These are phyloP conservation scores for Apamea monoglypha DNA, from an alignment of 2,888 invertebrate species.

Conservation along the genomic window DNA sequence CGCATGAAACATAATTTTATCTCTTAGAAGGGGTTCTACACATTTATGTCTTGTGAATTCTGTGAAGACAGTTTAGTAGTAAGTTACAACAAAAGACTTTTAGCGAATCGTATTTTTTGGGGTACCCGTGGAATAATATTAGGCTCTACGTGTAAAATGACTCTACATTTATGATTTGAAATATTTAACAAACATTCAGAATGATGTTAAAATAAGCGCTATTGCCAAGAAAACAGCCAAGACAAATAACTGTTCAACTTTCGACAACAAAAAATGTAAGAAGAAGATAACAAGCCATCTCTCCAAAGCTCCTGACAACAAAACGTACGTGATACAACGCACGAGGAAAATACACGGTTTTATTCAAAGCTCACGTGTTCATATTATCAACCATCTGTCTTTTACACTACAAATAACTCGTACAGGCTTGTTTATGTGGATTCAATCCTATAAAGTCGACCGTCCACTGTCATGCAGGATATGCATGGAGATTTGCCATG, in stretches of 20 bases:
- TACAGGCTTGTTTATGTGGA: conserved; percentile 40
- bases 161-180: no score
- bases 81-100: background rate
- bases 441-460: conserved; percentile 27
- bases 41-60: background rate
- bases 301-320: conserved; percentile 36
- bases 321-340: conserved; percentile 43
- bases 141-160: background rate
- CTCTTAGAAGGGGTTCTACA: no score
- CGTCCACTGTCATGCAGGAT: background rate
- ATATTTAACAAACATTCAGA: no score
- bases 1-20: no score
- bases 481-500: background rate
- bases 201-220: no score
- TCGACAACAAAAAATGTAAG: conserved; percentile 19
- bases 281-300: conserved; percentile 21
- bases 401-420: conserved; percentile 50
- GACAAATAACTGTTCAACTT: conserved; percentile 4
- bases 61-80: background rate
- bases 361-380: conserved; percentile 47
- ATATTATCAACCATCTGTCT: conserved; percentile 52
- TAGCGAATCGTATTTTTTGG: no score
- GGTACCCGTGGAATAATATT: background rate
- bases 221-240: background rate
- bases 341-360: conserved; percentile 42